Evolutionary conservation across 2,888 invertebrate species (phyloP), one percentile per base, ranked within the genome.

Genomic region (Eupsilia transversa): DNA sequence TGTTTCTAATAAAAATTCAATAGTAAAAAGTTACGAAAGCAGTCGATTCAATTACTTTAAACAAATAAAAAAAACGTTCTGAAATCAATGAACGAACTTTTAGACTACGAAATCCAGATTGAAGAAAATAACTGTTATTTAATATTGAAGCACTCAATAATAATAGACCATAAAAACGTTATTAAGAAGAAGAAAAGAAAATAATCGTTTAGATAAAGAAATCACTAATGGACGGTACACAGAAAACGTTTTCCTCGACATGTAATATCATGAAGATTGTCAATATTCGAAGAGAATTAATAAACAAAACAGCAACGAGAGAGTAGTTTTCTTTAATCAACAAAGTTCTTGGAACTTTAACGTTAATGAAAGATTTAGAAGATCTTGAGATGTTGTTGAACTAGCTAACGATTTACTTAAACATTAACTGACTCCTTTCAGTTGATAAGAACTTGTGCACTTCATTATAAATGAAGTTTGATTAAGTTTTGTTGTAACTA

Each of bases 401-500:
- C 64, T 63, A 52, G 61, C 64, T 54, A 65, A 75, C 14, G 52
- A 79, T 70, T 77, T 63, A 59, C 59, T 74, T 33, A 64, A 74
- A 75, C 63, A 77, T 85, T 83, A 66, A 77, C 46, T 67, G 4
- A 41, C 70, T 77, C 41, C 17, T 35, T 52, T 23, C 12, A 57
- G 57, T 74, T 76, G 74, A 79, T 79, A 63, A 63, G 60, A 85
- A 82, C 70, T 82, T 86, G 30, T 52, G 65, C 14, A 72, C 52
- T 76, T 72, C n/a, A 77, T 73, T 33, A 1, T 76, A 49, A 74
- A 60, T 80, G 46, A 70, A 70, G 66, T 70, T 76, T 20, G 54
- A 76, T 69, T 38, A 66, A 56, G 23, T 76, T 76, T 63, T 43
- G 56, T 56, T 68, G 49, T 30, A 3, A 67, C 10, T 49, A 46